Conservation (phyloP, 1,140 invertebrate genomes). For the Diorhabda elongata region DNA sequence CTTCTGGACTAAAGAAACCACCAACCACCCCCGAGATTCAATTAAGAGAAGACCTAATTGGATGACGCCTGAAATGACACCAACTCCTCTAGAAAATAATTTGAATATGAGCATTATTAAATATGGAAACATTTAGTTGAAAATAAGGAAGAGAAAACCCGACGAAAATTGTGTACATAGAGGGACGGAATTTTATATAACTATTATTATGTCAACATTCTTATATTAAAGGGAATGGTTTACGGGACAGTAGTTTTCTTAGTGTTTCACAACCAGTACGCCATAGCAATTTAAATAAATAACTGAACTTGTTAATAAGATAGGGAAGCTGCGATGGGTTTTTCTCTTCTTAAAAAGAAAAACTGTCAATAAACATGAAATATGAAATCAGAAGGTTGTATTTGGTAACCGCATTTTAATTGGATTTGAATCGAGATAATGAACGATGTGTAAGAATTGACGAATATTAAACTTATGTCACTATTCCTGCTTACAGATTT, state of each 20-base stretch:
- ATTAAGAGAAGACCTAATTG: conserved; percentile 42
- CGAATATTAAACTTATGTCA: too few species aligned
- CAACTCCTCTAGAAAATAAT: conserved; percentile 38
- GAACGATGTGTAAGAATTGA: too few species aligned
- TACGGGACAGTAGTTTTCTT: neutral
- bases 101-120: conserved; percentile 46
- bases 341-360: too few species aligned
- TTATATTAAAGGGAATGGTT: conserved; percentile 1
- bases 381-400: too few species aligned
- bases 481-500: too few species aligned
- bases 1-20: neutral
- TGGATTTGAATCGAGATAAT: too few species aligned
- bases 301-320: too few species aligned
- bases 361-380: too few species aligned
- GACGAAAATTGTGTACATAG: neutral
- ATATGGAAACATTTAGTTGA: conserved; percentile 38
- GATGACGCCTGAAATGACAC: conserved; percentile 30
- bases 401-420: too few species aligned
- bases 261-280: too few species aligned
- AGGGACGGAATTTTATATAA: conserved; percentile 12
- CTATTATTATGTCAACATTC: conserved; percentile 7
- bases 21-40: conserved; percentile 30
- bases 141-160: neutral
- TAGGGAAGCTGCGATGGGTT: too few species aligned
- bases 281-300: too few species aligned